Evolutionary conservation across 2,113 vertebrate species (phyloP), one percentile per base, ranked within the genome.

Genomic region (Neodontobutis hainanensis): DNA sequence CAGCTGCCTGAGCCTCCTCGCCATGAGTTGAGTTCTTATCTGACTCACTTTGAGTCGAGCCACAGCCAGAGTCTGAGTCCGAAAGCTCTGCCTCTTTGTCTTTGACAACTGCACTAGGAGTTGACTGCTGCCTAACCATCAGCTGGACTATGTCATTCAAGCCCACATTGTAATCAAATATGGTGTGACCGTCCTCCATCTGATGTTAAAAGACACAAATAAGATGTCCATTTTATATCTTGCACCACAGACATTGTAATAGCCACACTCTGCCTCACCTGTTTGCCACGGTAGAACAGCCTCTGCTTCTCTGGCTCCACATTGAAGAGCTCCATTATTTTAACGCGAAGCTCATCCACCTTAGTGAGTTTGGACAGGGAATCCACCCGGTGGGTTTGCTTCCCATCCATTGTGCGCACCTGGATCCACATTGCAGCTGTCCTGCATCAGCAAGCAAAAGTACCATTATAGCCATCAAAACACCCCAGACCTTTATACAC

Each of bases 321-420:
- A 2, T 90, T 91, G 69, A 99, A 99, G 11, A 95, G 88, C 70
- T 97, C 94, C 12, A 83, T 72, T 56, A 99, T 96, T 84, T 94
- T 93, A 11, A 91, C 68, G 3, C 97, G 92, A 36, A 99, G 85
- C 55, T 94, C 95, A 0, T 98, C 94, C 87, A 98, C 96, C 63
- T 96, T 98, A 32, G 97, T 99, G 42, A 99, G 92, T 79, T 97
- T 96, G 65, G 97, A 99, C 52, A 98, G 86, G 5, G 94, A 95
- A 87, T 98, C 94, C 68, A 99, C 93, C 15, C 92, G 92, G 75
- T 94, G 95, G 43, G 96, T 95, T 81, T 95, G 92, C 84, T 92
- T 95, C 71, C 96, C 97, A 63, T 99, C 97, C 96, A 98, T 99
- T 73, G 96, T 99, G 34, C 97, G 95, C 65, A 99, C 96, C 86